Evolutionary conservation across 2,888 invertebrate genomes (phyloP).

Genomic region (Lomographa bimaculata): DNA sequence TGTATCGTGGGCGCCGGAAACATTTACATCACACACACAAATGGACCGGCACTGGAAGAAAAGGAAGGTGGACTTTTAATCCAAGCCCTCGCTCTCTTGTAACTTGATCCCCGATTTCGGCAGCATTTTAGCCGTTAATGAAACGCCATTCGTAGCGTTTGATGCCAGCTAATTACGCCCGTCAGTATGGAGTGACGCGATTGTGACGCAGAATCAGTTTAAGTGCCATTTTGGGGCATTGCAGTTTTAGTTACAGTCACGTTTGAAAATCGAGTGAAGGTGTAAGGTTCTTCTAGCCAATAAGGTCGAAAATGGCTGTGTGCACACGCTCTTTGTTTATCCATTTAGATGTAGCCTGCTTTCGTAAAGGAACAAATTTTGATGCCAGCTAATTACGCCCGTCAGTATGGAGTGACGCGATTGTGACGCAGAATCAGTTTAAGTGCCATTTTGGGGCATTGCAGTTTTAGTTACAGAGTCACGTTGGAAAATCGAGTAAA

Average conservation of each 20-base stretch:
- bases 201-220: conserved; percentile 7
- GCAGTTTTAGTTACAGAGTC: conserved; percentile 1
- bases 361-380: no score
- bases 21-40: no score
- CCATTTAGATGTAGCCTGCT: background rate
- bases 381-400: conserved; percentile 51
- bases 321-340: no score
- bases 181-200: conserved; percentile 38
- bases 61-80: no score
- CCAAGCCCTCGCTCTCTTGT: no score
- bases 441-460: conserved; percentile 6
- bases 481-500: no score
- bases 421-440: conserved; percentile 7
- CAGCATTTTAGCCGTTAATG: conserved; percentile 61
- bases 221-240: conserved; percentile 6
- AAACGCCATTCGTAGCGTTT: conserved; percentile 63
- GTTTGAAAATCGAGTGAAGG: no score
- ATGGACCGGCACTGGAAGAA: no score
- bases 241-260: background rate
- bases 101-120: conserved; percentile 35
- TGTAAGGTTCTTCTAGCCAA: no score
- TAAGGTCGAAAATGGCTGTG: no score
- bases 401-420: conserved; percentile 38
- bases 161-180: conserved; percentile 52
- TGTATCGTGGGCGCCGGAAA: no score